Evolutionary conservation across 1,140 invertebrate species (phyloP).

Genomic region (Holcopasites calliopsidis): DNA sequence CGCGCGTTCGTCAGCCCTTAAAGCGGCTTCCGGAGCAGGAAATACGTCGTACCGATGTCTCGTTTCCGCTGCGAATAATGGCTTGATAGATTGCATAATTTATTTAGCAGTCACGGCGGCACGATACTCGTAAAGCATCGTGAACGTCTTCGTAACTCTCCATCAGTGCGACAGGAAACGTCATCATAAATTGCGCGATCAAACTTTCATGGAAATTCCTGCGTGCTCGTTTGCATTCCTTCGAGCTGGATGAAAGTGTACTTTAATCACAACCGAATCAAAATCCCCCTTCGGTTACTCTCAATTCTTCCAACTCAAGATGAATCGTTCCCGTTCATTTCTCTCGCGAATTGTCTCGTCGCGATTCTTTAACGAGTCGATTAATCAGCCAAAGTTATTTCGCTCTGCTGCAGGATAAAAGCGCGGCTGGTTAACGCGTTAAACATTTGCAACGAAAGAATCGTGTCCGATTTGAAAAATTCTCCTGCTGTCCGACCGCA

Average conservation of each 20-base stretch:
- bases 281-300: too few species aligned
- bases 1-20: neutral
- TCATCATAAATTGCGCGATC: constrained; percentile 11
- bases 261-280: too few species aligned
- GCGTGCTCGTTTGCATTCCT: too few species aligned
- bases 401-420: neutral
- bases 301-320: too few species aligned
- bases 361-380: constrained; percentile 7
- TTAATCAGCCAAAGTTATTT: constrained; percentile 17
- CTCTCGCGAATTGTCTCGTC: neutral
- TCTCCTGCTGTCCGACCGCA: neutral
- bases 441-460: neutral
- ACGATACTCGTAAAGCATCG: neutral
- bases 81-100: constrained; percentile 23
- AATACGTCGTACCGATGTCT: neutral
- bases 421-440: neutral
- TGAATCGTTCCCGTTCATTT: too few species aligned
- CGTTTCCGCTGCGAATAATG: neutral
- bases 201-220: neutral
- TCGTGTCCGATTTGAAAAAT: constrained; percentile 30
- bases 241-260: too few species aligned
- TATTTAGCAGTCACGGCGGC: neutral
- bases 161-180: neutral
- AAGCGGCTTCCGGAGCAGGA: neutral
- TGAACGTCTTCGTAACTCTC: neutral